These are phyloP conservation scores for Cebidichthys violaceus DNA, from an alignment of 2,113 vertebrate genomes.

Conservation along the genomic window DNA sequence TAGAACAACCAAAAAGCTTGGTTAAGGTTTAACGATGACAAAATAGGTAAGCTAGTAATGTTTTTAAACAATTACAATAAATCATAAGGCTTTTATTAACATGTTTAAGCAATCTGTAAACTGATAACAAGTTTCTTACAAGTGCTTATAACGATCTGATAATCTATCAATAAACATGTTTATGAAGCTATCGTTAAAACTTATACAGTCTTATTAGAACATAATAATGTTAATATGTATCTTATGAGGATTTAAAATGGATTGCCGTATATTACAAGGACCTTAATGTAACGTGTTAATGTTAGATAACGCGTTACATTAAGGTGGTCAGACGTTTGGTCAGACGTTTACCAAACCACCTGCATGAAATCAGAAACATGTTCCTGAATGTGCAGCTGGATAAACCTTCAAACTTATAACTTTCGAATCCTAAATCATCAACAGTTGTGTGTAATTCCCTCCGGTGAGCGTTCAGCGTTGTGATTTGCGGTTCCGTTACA, in stretches of 20 bases:
- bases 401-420: slow-evolving; percentile 5
- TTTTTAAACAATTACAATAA: too few species aligned
- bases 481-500: slow-evolving; percentile 15
- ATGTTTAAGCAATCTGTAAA: background rate
- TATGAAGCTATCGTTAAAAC: background rate
- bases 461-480: background rate
- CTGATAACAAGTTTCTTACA: background rate
- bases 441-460: background rate
- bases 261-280: background rate
- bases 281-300: background rate
- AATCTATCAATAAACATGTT: background rate
- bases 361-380: background rate
- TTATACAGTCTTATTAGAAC: background rate
- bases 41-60: too few species aligned
- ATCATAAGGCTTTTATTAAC: background rate
- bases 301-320: too few species aligned
- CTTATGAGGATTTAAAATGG: background rate
- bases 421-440: background rate
- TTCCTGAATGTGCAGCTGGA: slow-evolving; percentile 4
- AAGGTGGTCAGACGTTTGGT: too few species aligned
- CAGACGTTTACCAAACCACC: background rate
- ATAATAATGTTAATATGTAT: background rate
- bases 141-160: background rate
- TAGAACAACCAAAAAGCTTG: too few species aligned
- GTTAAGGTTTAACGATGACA: too few species aligned